These are phyloP conservation scores for Abrostola triplasia DNA, from an alignment of 2,888 invertebrate genomes.

Conservation along the genomic window DNA sequence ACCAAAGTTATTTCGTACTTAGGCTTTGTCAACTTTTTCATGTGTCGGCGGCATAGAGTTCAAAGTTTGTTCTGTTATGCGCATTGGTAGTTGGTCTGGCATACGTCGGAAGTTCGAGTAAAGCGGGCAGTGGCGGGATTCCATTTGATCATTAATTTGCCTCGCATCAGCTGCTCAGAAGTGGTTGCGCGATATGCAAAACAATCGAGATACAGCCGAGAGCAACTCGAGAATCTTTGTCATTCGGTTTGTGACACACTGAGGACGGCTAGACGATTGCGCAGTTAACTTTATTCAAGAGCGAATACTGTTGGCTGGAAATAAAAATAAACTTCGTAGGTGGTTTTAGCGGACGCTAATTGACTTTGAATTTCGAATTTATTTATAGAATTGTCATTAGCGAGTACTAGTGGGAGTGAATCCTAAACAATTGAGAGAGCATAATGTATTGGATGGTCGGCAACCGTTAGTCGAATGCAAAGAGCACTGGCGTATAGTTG, in stretches of 20 bases:
- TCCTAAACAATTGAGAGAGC: conserved; percentile 30
- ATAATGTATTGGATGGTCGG: conserved; percentile 31
- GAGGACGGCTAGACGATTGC: conserved; percentile 35
- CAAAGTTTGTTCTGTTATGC: conserved; percentile 59
- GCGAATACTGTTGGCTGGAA: conserved; percentile 22
- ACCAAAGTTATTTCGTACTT: conserved; percentile 70
- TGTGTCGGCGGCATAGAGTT: conserved; percentile 63
- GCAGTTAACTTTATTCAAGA: conserved; percentile 38
- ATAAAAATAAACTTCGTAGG: conserved; percentile 14
- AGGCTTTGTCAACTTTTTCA: conserved; percentile 64
- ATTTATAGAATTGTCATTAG: conserved; percentile 37
- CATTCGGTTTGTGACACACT: conserved; percentile 58
- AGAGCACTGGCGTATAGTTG: conserved; percentile 54
- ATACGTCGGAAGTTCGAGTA: conserved; percentile 70
- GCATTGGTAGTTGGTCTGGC: conserved; percentile 58
- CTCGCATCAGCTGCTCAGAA: conserved; percentile 72
- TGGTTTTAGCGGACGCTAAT: conserved; percentile 29
- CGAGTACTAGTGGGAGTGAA: conserved; percentile 37
- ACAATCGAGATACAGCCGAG: conserved; percentile 80
- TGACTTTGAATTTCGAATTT: conserved; percentile 8
- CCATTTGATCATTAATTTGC: conserved; percentile 84
- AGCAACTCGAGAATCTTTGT: conserved; percentile 64
- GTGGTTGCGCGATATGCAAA: conserved; percentile 84
- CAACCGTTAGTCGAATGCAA: conserved; percentile 52
- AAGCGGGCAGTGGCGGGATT: conserved; percentile 72